Percentiles rank a stretch among this genome's conserved stretches.
These are phyloP conservation scores for Vultur gryphus DNA, from an alignment of 2,797 vertebrate genomes.

Conservation along the genomic window DNA sequence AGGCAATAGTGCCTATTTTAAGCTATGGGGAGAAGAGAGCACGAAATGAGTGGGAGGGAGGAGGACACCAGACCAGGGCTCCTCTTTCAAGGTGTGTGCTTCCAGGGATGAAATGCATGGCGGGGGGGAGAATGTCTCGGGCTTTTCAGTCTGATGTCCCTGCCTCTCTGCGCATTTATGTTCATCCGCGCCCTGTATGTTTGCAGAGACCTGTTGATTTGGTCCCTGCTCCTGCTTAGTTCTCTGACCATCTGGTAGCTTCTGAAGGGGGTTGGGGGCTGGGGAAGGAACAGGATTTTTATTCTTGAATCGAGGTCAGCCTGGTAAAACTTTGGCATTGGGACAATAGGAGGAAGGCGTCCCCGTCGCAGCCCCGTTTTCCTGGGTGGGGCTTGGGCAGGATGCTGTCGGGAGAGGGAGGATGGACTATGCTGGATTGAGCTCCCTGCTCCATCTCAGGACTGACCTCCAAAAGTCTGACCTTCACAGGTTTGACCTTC, in stretches of 20 bases:
- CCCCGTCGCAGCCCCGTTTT: neutral
- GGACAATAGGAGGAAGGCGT: neutral
- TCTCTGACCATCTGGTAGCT: neutral
- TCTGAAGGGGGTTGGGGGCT: neutral
- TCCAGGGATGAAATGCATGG: neutral
- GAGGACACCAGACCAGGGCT: neutral
- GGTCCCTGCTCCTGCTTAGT: neutral
- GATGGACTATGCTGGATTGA: neutral
- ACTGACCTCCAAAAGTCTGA: constrained; percentile 20
- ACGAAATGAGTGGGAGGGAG: neutral
- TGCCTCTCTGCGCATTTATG: neutral
- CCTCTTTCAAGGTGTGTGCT: too few relatives aligned
- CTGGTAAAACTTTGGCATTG: neutral
- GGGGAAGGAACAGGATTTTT: neutral
- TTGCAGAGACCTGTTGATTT: constrained; percentile 25
- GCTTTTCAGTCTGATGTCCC: neutral
- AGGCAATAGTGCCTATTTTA: neutral
- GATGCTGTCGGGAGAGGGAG: constrained; percentile 24
- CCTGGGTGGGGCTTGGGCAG: constrained; percentile 40
- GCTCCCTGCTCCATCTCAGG: neutral
- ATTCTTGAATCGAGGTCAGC: neutral
- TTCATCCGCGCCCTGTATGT: neutral
- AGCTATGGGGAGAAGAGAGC: neutral
- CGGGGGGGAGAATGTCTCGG: too few relatives aligned
- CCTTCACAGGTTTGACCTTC: constrained; percentile 57